Evolutionary conservation across 2,113 vertebrate genomes (phyloP).

Genomic region (Crocuta crocuta): DNA sequence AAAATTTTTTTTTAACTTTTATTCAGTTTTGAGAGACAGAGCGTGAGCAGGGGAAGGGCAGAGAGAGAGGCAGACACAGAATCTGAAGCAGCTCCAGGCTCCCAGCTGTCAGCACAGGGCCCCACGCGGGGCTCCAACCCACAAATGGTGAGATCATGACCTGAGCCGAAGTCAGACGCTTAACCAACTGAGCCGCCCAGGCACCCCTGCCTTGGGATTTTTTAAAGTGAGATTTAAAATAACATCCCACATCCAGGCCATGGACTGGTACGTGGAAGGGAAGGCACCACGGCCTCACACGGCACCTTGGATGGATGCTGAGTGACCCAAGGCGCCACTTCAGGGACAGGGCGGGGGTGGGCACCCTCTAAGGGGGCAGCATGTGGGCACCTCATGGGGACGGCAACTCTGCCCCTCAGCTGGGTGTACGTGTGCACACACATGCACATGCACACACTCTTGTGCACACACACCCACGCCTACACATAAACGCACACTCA

Average conservation of each 20-base stretch:
- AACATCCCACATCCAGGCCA: rapidly evolving
- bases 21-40: no score
- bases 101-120: no score
- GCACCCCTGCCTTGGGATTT: rapidly evolving
- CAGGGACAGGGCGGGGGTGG: rapidly evolving
- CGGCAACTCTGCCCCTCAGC: rapidly evolving
- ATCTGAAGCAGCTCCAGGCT: no score
- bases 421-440: neutral
- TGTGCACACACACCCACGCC: no score
- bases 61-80: no score
- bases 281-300: rapidly evolving
- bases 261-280: neutral
- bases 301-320: rapidly evolving
- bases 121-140: no score
- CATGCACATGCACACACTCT: neutral
- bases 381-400: neutral
- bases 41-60: no score
- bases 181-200: no score
- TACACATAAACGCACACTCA: neutral
- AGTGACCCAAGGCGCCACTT: neutral
- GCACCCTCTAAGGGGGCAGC: rapidly evolving
- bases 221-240: neutral
- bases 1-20: neutral
- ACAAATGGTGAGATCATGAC: no score
- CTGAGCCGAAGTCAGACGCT: no score